These are phyloP conservation scores for Heliconius hortense DNA, from an alignment of 2,888 invertebrate genomes.

Conservation along the genomic window DNA sequence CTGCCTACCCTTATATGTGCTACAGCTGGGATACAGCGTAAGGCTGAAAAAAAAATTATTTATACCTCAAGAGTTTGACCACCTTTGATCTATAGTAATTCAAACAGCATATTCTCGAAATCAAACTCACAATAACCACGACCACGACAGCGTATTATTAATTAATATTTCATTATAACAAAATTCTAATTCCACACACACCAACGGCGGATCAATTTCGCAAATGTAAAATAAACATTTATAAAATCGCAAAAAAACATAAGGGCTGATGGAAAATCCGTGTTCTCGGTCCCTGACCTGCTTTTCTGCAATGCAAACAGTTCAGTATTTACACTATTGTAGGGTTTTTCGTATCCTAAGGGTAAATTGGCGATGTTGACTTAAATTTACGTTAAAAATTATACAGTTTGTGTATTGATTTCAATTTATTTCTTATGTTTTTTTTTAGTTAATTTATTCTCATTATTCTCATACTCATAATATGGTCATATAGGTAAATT, in stretches of 20 bases:
- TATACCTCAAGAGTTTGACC: too few relatives aligned
- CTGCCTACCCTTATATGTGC: too few relatives aligned
- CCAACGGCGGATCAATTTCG: background rate
- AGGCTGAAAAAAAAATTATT: too few relatives aligned
- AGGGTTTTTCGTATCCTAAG: conserved; percentile 32
- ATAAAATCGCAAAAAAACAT: conserved; percentile 37
- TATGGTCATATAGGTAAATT: background rate
- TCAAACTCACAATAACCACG: too few relatives aligned
- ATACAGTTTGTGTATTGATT: too few relatives aligned
- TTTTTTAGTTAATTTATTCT: background rate
- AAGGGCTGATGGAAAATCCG: conserved; percentile 44
- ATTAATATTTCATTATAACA: background rate
- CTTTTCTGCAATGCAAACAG: conserved; percentile 36
- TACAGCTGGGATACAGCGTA: too few relatives aligned
- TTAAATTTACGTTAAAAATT: conserved; percentile 7
- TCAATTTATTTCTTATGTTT: background rate
- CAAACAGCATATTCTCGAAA: too few relatives aligned
- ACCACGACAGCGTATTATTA: too few relatives aligned
- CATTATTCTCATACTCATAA: background rate
- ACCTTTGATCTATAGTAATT: too few relatives aligned
- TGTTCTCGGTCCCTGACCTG: conserved; percentile 41
- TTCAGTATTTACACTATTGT: conserved; percentile 39
- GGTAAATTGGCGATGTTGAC: conserved; percentile 11
- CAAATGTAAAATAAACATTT: conserved; percentile 31
- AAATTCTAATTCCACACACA: background rate